Conservation (phyloP, 2,888 invertebrate species). For the Oxytorus armatus region DNA sequence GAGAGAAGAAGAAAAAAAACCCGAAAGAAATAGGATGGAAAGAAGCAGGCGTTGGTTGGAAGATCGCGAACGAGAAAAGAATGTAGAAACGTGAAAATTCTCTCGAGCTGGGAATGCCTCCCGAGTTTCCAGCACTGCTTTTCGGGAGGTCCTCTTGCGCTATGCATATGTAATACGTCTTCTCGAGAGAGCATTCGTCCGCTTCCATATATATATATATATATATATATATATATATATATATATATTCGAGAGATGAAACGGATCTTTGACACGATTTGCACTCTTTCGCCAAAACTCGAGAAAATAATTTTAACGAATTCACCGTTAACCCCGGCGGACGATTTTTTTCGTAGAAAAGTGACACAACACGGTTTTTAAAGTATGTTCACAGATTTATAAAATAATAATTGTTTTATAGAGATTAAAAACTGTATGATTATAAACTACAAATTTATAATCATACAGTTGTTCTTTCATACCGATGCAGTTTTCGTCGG, state of each 20-base stretch:
- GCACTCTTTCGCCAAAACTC: not conserved
- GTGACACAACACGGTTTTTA: not conserved
- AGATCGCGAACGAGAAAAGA: slow-evolving; percentile 59
- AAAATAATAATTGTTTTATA: no score
- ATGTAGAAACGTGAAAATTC: slow-evolving; percentile 55
- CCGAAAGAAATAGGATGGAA: slow-evolving; percentile 23
- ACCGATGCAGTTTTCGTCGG: no score
- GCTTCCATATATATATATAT: not conserved
- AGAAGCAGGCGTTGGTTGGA: slow-evolving; percentile 42
- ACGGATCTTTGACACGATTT: slow-evolving; percentile 22
- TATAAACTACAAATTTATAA: no score
- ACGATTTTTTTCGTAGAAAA: not conserved
- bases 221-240: not conserved
- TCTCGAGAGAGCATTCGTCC: slow-evolving; percentile 17
- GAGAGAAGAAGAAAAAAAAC: slow-evolving; percentile 35
- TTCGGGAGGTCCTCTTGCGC: slow-evolving; percentile 32
- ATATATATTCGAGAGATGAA: slow-evolving; percentile 22
- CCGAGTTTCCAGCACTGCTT: slow-evolving; percentile 45
- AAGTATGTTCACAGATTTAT: not conserved
- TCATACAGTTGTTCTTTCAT: no score
- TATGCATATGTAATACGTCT: slow-evolving; percentile 53
- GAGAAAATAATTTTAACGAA: slow-evolving; percentile 3
- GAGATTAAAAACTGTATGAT: no score
- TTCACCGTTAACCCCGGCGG: not conserved
- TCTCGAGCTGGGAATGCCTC: slow-evolving; percentile 39